Evolutionary conservation across 2,888 invertebrate species (phyloP).

Genomic region (Ophonus ardosiacus): DNA sequence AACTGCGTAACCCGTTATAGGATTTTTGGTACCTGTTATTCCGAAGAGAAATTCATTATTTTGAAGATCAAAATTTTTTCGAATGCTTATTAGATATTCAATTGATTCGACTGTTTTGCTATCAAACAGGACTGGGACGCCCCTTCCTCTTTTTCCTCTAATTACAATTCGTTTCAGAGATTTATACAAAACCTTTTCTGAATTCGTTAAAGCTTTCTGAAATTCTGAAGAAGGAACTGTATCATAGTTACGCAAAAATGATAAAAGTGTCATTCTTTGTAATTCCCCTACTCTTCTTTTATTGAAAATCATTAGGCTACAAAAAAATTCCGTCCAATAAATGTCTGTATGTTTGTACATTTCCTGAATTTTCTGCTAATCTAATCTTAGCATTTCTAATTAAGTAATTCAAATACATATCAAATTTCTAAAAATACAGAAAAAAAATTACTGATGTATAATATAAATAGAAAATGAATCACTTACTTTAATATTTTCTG

Average conservation of each 20-base stretch:
- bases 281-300: not conserved
- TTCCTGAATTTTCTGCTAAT: slow-evolving; percentile 29
- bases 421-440: not conserved
- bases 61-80: not conserved
- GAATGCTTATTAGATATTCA: not conserved
- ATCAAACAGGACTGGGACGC: not conserved
- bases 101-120: not conserved
- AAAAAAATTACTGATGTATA: slow-evolving; percentile 8
- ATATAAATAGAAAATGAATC: slow-evolving; percentile 57
- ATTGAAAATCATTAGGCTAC: not conserved
- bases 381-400: not conserved
- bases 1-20: not conserved
- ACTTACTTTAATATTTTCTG: slow-evolving; percentile 64
- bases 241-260: not conserved
- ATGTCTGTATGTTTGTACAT: slow-evolving; percentile 60
- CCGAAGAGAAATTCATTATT: not conserved
- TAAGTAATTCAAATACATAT: not conserved
- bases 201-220: not conserved
- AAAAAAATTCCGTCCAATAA: slow-evolving; percentile 49
- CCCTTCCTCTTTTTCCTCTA: not conserved
- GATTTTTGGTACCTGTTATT: not conserved
- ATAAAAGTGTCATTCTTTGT: not conserved
- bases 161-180: not conserved
- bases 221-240: too few species aligned
- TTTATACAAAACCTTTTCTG: not conserved